Base-by-base conservation (phyloP, 2,113 vertebrate species). In the Melanerpes aurifrons region DNA sequence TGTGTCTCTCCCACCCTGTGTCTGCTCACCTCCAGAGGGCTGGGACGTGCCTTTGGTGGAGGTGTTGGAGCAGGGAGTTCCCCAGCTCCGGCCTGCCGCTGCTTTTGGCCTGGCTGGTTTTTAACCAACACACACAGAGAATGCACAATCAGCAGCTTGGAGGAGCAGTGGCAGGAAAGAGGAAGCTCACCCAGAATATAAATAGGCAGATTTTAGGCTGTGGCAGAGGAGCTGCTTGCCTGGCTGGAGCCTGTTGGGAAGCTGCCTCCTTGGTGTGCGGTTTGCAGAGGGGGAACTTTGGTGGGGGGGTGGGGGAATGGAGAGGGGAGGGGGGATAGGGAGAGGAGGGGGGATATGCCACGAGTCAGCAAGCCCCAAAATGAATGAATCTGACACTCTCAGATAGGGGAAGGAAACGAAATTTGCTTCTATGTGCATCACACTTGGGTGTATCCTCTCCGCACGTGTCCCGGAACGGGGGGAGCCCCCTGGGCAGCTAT, bases 371-470 rank as follows among this genome's bases (percentile, higher is more conserved):
- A 9, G 57, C 15, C 24, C 47, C 68, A 94, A 95, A 90, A 14
- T 89, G 87, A 96, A 96, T 95, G 94, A 96, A 94, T 72, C 53
- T 50, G 64, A 32, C 53, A 73, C 29, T 32, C 56, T 21, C 25
- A 32, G 68, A 69, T 54, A 35, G 12, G 67, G 96, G 96, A 96
- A 96, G 96, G 95, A 97, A 97, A 79, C 58, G 61, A 93, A 90
- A 78, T 90, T 40, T 91, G 82, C 84, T 62, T 80, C 68, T 48
- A 57, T 12, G 3, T 32, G 7, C 70, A n/a, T 56, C 14, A 53
- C 25, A 35, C 8, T 15, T 20, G 89, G 89, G 86, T 86, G 91
- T 66, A 29, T 37, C 76, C 53, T 62, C 72, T 47, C 72, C 47
- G 87, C 95, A 91, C 40, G 10, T 94, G 93, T 73, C 18, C 1